Conservation (phyloP, 1,140 invertebrate species). For the Drosophila nigrodunni region DNA sequence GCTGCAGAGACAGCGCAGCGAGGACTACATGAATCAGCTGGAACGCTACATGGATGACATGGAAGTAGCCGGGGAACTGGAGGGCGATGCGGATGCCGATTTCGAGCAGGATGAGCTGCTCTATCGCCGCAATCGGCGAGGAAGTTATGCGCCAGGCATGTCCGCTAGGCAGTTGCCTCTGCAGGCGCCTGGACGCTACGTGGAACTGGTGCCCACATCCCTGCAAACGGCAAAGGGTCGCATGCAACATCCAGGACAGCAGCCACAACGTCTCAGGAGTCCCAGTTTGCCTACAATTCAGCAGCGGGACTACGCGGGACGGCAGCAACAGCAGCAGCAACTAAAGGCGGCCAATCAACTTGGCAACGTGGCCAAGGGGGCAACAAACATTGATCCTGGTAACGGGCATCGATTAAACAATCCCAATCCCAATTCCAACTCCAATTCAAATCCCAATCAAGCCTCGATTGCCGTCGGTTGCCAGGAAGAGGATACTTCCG, state of each 20-base stretch:
- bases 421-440: conserved; percentile 33
- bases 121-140: conserved; percentile 54
- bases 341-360: conserved; percentile 47
- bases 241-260: conserved; percentile 60
- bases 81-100: conserved; percentile 56
- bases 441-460: conserved; percentile 31
- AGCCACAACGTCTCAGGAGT: conserved; percentile 69
- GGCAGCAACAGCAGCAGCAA: conserved; percentile 33
- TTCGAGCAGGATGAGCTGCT: conserved; percentile 67
- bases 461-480: conserved; percentile 55
- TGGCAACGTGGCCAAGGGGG: conserved; percentile 45
- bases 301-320: conserved; percentile 54
- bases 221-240: conserved; percentile 79
- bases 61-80: conserved; percentile 48
- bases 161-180: conserved; percentile 58
- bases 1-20: conserved; percentile 37
- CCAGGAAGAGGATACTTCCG: conserved; percentile 88
- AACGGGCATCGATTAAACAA: conserved; percentile 64
- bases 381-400: conserved; percentile 67
- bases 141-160: conserved; percentile 73
- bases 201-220: conserved; percentile 64
- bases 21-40: conserved; percentile 73
- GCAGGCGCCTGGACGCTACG: conserved; percentile 53
- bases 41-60: conserved; percentile 75
- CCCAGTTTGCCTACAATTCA: conserved; percentile 80